These are phyloP conservation scores for Dysidea cf. avara DNA, from an alignment of 37 sponge, comb jelly and placozoan genomes.

Conservation along the genomic window DNA sequence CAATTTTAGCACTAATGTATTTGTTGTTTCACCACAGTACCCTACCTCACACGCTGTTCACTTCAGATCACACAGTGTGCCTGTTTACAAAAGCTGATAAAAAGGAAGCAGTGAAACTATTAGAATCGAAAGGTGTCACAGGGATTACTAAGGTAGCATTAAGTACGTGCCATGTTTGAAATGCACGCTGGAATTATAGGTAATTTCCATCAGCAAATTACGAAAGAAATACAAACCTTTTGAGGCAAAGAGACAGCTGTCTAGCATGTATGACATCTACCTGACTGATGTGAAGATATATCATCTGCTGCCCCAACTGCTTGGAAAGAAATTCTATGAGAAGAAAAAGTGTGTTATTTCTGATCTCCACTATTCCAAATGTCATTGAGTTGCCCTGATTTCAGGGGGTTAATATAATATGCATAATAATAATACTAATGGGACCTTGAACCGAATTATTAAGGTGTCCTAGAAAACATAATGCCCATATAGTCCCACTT, in stretches of 20 bases:
- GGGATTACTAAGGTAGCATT: constrained; percentile 58
- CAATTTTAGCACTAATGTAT: neutral
- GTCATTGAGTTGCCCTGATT: no score
- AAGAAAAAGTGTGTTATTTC: constrained; percentile 67
- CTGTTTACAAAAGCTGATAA: constrained; percentile 75
- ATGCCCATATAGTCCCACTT: no score
- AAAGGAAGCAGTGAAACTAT: constrained; percentile 24
- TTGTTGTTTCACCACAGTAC: constrained; percentile 33
- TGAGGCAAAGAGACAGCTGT: constrained; percentile 71
- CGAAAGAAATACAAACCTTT: constrained; percentile 72
- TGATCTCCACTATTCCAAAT: no score
- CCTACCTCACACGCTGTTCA: constrained; percentile 64
- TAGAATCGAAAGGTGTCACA: constrained; percentile 56
- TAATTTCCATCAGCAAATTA: constrained; percentile 75
- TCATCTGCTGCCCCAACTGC: constrained; percentile 54
- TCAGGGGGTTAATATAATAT: neutral
- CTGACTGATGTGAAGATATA: constrained; percentile 66
- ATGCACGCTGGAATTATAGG: constrained; percentile 15
- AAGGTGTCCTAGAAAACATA: neutral
- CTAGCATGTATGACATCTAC: constrained; percentile 65
- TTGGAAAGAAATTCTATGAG: constrained; percentile 85
- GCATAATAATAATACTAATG: neutral
- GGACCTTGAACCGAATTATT: neutral
- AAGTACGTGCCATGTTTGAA: neutral
- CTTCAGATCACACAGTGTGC: constrained; percentile 51